A percentile compares a stretch with the other conserved stretches of the same genome.
phyloP scores from a whole-genome alignment of 2,797 vertebrate genomes.

The Pseudomugil gertrudae region DNA sequence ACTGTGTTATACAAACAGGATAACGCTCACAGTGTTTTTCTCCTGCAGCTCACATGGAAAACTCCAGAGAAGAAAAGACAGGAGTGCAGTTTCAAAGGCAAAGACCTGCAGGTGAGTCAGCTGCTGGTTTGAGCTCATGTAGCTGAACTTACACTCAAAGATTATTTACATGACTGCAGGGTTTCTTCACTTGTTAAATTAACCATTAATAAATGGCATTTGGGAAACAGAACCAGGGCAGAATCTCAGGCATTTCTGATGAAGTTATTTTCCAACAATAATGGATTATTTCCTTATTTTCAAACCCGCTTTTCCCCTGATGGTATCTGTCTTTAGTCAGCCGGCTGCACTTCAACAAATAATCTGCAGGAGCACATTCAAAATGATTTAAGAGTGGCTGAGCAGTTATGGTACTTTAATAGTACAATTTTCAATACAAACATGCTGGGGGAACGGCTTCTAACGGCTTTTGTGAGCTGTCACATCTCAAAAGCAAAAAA shows the following conservation, averaged over 20 bases:
- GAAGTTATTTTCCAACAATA: constrained; percentile 42
- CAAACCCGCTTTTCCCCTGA: constrained; percentile 27
- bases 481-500: not conserved
- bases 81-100: constrained; percentile 96
- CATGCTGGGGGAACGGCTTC: not conserved
- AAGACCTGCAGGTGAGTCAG: constrained; percentile 88
- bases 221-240: constrained; percentile 30
- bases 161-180: constrained; percentile 34
- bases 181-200: constrained; percentile 14
- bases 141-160: constrained; percentile 22
- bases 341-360: not conserved
- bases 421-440: not conserved
- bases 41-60: constrained; percentile 87
- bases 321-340: constrained; percentile 17
- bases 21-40: constrained; percentile 39
- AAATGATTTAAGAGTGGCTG: not conserved
- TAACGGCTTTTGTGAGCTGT: not conserved
- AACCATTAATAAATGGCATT: constrained; percentile 26
- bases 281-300: constrained; percentile 46
- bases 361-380: not conserved
- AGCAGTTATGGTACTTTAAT: not conserved
- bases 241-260: constrained; percentile 49
- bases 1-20: constrained; percentile 15
- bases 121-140: constrained; percentile 30
- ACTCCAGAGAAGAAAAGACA: constrained; percentile 88